phyloP scores from a whole-genome alignment of 2,888 invertebrate genomes.

The Eretmocerus hayati region DNA sequence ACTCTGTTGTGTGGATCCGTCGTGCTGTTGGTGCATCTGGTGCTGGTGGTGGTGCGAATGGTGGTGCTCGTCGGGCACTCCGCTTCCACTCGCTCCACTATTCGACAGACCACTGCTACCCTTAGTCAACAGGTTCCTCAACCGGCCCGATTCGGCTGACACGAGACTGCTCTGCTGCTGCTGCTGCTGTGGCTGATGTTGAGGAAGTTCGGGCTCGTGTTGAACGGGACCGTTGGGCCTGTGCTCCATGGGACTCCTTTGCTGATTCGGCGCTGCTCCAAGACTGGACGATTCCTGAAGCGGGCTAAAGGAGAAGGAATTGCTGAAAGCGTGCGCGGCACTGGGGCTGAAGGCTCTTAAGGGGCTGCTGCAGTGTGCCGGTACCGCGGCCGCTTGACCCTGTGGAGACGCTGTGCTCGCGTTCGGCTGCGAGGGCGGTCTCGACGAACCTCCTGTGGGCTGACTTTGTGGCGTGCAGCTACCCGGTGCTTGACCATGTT shows the following conservation, averaged over 20 bases:
- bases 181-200: slow-evolving; percentile 49
- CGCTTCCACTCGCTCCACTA: too few species aligned
- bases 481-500: not conserved
- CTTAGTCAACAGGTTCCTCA: slow-evolving; percentile 49
- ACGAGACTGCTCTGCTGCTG: slow-evolving; percentile 20
- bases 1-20: slow-evolving; percentile 25
- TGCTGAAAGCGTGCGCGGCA: slow-evolving; percentile 50
- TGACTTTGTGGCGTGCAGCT: not conserved
- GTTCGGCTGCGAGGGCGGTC: slow-evolving; percentile 54
- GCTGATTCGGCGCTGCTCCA: slow-evolving; percentile 33
- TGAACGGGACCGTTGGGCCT: slow-evolving; percentile 14
- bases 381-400: slow-evolving; percentile 41
- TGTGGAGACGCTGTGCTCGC: slow-evolving; percentile 48
- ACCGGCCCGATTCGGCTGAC: slow-evolving; percentile 47
- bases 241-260: slow-evolving; percentile 17
- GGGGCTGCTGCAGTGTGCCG: slow-evolving; percentile 45
- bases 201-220: slow-evolving; percentile 46
- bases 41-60: too few species aligned
- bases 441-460: slow-evolving; percentile 49
- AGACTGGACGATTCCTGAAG: slow-evolving; percentile 49
- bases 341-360: slow-evolving; percentile 46
- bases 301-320: slow-evolving; percentile 59
- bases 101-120: slow-evolving; percentile 35
- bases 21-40: too few species aligned
- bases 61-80: slow-evolving; percentile 24